Evolutionary conservation across 2,888 invertebrate genomes (phyloP).

Genomic region (Cheilosia scutellata): DNA sequence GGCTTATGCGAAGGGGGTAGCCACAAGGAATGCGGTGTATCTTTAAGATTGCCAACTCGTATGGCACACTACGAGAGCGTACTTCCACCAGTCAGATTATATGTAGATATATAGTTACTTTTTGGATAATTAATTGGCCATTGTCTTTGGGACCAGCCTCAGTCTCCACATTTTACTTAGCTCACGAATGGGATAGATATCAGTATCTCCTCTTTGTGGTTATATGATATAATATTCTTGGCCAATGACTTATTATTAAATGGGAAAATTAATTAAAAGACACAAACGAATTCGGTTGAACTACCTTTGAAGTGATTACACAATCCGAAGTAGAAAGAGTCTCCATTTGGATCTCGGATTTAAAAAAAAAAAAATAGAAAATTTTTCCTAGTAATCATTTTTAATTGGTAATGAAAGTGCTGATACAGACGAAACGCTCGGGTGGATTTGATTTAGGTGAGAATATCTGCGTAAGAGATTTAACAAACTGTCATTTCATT

Average conservation of each 20-base stretch:
- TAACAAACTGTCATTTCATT: neutral
- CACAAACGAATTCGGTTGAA: conserved; percentile 30
- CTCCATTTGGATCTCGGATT: neutral
- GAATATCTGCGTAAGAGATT: neutral
- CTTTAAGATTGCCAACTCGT: conserved; percentile 29
- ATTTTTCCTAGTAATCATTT: conserved; percentile 28
- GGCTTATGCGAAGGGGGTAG: conserved; percentile 18
- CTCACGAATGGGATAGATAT: neutral
- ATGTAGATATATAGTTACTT: conserved; percentile 22
- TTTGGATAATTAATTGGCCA: conserved; percentile 49
- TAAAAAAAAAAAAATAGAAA: neutral
- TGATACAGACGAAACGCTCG: conserved; percentile 6
- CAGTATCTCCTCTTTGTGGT: conserved; percentile 21
- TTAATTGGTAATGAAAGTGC: conserved; percentile 56
- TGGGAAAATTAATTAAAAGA: conserved; percentile 48
- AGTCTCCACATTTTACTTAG: conserved; percentile 6
- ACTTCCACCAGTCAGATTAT: conserved; percentile 28
- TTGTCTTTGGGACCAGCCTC: conserved; percentile 25
- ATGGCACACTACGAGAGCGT: conserved; percentile 27
- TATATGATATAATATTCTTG: conserved; percentile 49
- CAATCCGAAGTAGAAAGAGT: conserved; percentile 9
- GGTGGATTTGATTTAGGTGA: neutral
- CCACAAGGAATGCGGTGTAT: conserved; percentile 40
- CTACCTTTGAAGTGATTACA: conserved; percentile 27
- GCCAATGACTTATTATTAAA: conserved; percentile 36